Conservation (phyloP, 1,140 invertebrate species). For the Neotoxoptera formosana region DNA sequence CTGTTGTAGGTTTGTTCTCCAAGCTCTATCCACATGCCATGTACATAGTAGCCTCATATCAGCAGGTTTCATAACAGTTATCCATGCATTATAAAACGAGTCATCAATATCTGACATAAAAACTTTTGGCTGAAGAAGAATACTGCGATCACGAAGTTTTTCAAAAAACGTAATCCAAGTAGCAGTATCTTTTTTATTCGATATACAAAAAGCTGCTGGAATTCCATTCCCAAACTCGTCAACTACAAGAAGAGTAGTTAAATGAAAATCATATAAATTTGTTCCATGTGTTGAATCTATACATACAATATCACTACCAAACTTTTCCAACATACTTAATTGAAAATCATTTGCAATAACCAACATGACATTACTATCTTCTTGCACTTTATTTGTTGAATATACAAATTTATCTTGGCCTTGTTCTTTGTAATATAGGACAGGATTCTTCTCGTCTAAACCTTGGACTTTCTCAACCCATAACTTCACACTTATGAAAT, state of each 20-base stretch:
- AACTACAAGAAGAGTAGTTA: not conserved
- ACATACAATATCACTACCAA: not conserved
- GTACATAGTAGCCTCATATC: constrained; percentile 44
- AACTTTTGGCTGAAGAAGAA: constrained; percentile 23
- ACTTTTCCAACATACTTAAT: too few relatives aligned
- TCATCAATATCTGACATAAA: constrained; percentile 56
- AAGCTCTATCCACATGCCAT: constrained; percentile 57
- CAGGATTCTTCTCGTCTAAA: not conserved
- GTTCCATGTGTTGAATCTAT: not conserved
- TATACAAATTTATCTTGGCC: not conserved
- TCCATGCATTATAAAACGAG: constrained; percentile 58
- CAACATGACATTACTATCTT: too few relatives aligned
- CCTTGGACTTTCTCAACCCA: not conserved
- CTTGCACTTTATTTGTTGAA: not conserved
- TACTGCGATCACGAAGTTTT: constrained; percentile 9
- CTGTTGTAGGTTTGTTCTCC: constrained; percentile 2
- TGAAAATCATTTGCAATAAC: too few relatives aligned
- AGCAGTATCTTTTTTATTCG: not conserved
- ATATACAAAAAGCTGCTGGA: not conserved
- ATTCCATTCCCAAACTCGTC: not conserved
- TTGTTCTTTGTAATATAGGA: not conserved
- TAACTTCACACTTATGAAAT: constrained; percentile 26
- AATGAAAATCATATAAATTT: not conserved
- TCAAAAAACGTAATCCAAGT: constrained; percentile 50
- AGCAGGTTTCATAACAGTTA: not conserved